A percentile compares a stretch with the other conserved stretches of the same genome.
phyloP scores from a whole-genome alignment of 2,113 vertebrate genomes.

The Ammodytes dubius region DNA sequence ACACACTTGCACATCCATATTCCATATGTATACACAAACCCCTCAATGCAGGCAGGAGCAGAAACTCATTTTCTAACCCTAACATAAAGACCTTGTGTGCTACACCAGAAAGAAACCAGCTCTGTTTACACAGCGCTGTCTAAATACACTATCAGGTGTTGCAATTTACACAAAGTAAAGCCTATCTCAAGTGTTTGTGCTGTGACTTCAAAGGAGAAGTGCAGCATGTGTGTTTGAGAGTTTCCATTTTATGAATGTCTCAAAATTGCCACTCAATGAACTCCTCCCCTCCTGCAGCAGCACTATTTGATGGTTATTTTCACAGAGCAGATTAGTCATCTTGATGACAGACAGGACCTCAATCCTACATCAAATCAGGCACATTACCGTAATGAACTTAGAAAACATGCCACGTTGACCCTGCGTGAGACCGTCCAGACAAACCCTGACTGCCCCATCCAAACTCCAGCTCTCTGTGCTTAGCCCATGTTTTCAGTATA shows the following conservation, averaged over 20 bases:
- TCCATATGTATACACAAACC: constrained; percentile 52
- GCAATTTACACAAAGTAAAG: constrained; percentile 34
- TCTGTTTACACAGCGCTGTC: constrained; percentile 50
- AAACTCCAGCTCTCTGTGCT: background rate
- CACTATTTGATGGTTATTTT: background rate
- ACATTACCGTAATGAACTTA: constrained; percentile 19
- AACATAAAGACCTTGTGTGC: constrained; percentile 46
- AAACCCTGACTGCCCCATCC: constrained; percentile 26
- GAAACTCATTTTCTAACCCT: constrained; percentile 37
- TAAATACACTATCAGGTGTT: constrained; percentile 52
- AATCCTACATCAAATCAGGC: constrained; percentile 29
- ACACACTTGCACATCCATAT: constrained; percentile 31
- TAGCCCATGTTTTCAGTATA: constrained; percentile 1
- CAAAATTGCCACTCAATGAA: constrained; percentile 10
- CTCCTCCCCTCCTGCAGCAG: background rate
- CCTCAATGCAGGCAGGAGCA: constrained; percentile 20
- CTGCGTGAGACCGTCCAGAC: constrained; percentile 45
- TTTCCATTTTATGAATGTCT: constrained; percentile 13
- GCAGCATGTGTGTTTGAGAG: constrained; percentile 2
- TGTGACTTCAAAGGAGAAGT: background rate
- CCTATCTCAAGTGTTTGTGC: constrained; percentile 12
- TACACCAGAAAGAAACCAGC: constrained; percentile 53
- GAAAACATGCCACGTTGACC: constrained; percentile 26
- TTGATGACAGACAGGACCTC: constrained; percentile 22
- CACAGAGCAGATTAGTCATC: constrained; percentile 29